phyloP scores from a whole-genome alignment of 2,797 vertebrate genomes.

The Rhinogobio ventralis region DNA sequence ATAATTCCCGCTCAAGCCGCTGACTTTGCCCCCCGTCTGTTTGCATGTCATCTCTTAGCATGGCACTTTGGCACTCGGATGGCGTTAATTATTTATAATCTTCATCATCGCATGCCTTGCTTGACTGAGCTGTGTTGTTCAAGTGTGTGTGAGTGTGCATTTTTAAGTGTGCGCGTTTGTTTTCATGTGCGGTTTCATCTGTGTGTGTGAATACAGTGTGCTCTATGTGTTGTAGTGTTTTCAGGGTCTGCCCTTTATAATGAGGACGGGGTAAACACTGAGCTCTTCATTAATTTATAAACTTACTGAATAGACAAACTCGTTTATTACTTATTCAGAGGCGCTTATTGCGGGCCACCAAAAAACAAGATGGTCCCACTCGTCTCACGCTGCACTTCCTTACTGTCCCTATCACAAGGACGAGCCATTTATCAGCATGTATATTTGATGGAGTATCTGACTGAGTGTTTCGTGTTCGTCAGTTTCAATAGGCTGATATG shows the following conservation, averaged over 20 bases:
- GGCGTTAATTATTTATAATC: slow-evolving; percentile 75
- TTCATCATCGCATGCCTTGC: slow-evolving; percentile 60
- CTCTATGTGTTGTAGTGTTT: slow-evolving; percentile 54
- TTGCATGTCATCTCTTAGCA: slow-evolving; percentile 69
- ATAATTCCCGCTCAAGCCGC: slow-evolving; percentile 75
- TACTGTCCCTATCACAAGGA: slow-evolving; percentile 28
- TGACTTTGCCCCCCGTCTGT: slow-evolving; percentile 69
- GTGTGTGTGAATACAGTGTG: slow-evolving; percentile 27
- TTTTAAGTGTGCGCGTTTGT: background rate
- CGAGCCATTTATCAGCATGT: slow-evolving; percentile 41
- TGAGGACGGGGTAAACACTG: slow-evolving; percentile 79
- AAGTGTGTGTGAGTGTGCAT: slow-evolving; percentile 52
- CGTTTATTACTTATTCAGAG: slow-evolving; percentile 87
- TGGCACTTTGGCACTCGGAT: slow-evolving; percentile 67
- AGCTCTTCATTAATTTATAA: slow-evolving; percentile 88
- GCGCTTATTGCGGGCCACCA: slow-evolving; percentile 74
- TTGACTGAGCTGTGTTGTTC: slow-evolving; percentile 55
- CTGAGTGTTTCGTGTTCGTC: background rate
- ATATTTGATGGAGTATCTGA: slow-evolving; percentile 37
- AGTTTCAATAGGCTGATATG: background rate
- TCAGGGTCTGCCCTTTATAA: slow-evolving; percentile 57
- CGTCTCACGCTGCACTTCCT: slow-evolving; percentile 39
- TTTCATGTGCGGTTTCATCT: slow-evolving; percentile 22
- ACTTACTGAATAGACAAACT: slow-evolving; percentile 79
- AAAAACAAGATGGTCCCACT: slow-evolving; percentile 66